Evolutionary conservation across 1,140 invertebrate genomes (phyloP).

Genomic region (Habropoda laboriosa): DNA sequence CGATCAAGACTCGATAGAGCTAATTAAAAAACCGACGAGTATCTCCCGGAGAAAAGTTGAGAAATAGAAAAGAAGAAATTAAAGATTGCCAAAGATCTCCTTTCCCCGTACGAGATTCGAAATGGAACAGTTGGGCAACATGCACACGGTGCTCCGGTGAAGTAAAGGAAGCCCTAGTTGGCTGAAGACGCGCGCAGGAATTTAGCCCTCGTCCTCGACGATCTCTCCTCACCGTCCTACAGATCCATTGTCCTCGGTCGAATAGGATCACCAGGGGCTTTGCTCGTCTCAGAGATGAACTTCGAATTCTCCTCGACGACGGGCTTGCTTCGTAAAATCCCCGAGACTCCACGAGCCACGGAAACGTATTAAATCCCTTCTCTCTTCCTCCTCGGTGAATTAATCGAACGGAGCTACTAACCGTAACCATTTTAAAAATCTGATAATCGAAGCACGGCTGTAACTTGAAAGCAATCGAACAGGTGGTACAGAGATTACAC

Average conservation of each 20-base stretch:
- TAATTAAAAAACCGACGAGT: too few relatives aligned
- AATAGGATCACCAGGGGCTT: conserved; percentile 26
- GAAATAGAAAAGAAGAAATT: background rate
- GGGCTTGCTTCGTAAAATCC: background rate
- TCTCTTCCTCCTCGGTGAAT: background rate
- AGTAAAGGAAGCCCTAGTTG: background rate
- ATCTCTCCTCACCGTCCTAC: background rate
- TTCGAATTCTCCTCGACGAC: conserved; percentile 8
- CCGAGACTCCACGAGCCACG: background rate
- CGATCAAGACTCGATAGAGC: too few relatives aligned
- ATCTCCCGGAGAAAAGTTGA: too few relatives aligned
- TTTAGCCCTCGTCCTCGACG: conserved; percentile 2
- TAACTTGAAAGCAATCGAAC: background rate
- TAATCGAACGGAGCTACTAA: conserved; percentile 2
- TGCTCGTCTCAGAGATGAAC: conserved; percentile 19
- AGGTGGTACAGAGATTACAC: too few relatives aligned
- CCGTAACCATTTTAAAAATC: background rate
- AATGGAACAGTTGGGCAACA: background rate
- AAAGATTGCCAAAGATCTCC: background rate
- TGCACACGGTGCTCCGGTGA: background rate
- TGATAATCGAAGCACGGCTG: background rate
- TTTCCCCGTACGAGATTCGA: background rate
- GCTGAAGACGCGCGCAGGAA: background rate
- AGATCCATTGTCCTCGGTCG: conserved; percentile 8
- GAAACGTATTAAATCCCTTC: conserved; percentile 5